Evolutionary conservation across 2,113 vertebrate species (phyloP), one percentile per base, ranked within the genome.

Genomic region (Tapirus terrestris): DNA sequence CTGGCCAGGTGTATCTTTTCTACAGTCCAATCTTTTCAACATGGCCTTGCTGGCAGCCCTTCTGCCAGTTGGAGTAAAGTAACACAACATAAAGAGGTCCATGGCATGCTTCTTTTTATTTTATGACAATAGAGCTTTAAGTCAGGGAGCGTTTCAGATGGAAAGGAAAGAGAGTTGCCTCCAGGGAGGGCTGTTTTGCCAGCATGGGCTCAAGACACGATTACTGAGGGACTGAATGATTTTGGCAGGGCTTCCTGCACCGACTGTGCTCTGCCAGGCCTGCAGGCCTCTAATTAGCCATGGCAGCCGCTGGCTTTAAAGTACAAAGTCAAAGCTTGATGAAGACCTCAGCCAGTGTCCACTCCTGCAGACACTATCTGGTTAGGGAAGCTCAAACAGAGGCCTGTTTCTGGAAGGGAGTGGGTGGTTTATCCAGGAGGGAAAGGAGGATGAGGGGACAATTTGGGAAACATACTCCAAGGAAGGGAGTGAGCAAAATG

Each of bases 211-310:
- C 80, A 31, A 4, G 88, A 65, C 70, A n/a, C 6, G 60, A 39
- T 31, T 13, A 13, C 0, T 0, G 14, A n/a, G 27, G 20, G 58
- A 67, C 33, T 0, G 29, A 23, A n/a, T 3, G 39, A 23, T 36
- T 39, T 9, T n/a, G 76, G 82, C 70, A 53, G 70, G 27, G 29
- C 65, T 53, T 68, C 31, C 48, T 53, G 48, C 2, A 7, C 29
- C 12, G 0, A 4, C 33, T 2, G 21, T 9, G 4, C 25, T 45
- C 81, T 51, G 27, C 1, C 39, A 43, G 53, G 58, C 27, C 56
- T 1, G 6, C 2, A 0, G 14, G 76, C 8, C 72, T 89, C 85
- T 63, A 29, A 31, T 48, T 6, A 20, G 14, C 77, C 68, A 79
- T 16, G 72, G 23, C 72, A 36, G 36, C 27, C 51, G 5, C 53